A percentile compares a stretch with the other conserved stretches of the same genome.
Evolutionary conservation across 2,797 vertebrate species (phyloP).

Genomic region (Melanotaenia parkinsoni): DNA sequence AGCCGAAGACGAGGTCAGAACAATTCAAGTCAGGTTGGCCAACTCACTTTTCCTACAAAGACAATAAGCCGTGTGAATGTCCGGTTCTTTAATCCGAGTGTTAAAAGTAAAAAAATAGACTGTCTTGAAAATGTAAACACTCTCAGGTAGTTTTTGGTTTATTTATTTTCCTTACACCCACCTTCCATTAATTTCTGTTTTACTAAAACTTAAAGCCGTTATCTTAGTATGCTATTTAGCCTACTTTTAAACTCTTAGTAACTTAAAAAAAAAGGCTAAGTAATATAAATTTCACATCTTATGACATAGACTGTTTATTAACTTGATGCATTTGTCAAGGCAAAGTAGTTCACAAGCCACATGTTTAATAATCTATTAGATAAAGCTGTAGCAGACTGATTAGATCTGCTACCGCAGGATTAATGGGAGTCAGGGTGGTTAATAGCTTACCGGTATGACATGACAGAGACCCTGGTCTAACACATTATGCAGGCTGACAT

Average conservation of each 20-base stretch:
- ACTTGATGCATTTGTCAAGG: neutral
- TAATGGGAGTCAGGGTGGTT: conserved; percentile 35
- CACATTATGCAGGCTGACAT: conserved; percentile 72
- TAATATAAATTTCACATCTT: neutral
- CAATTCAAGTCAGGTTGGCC: conserved; percentile 56
- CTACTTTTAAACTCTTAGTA: neutral
- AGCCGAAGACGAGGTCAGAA: conserved; percentile 64
- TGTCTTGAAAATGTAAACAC: conserved; percentile 2
- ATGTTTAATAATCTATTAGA: neutral
- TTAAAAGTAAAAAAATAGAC: neutral
- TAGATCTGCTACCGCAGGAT: conserved; percentile 29
- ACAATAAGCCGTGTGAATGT: neutral
- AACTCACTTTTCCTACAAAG: too few relatives aligned
- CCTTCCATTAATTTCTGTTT: neutral
- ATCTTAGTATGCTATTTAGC: too few relatives aligned
- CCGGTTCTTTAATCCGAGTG: neutral
- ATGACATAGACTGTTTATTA: neutral
- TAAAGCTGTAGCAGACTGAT: neutral
- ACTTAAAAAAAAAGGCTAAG: neutral
- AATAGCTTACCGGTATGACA: conserved; percentile 49
- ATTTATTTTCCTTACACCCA: neutral
- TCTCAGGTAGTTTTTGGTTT: neutral
- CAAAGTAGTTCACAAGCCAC: neutral
- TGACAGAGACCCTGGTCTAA: conserved; percentile 56
- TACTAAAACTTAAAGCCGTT: neutral